Evolutionary conservation across 2,797 vertebrate species (phyloP), one percentile per base, ranked within the genome.

Genomic region (Dipus sagitta): DNA sequence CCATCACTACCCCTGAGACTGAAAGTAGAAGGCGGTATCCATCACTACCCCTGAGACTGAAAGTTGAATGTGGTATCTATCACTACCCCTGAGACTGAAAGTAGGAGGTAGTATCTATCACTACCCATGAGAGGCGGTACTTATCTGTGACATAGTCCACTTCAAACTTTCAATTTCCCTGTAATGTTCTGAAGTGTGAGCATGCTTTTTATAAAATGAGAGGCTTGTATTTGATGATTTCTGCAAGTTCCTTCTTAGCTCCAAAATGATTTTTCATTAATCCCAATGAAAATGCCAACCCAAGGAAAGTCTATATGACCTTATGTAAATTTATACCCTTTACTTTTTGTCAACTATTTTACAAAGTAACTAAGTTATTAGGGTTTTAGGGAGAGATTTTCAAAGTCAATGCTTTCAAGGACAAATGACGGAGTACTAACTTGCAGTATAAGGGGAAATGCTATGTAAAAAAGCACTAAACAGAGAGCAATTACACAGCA

Each of bases 151-250:
- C 82, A 85, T 38, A 93, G 79, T 95, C 47, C 47, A n/a, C 30
- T 96, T 95, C 96, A 58, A 91, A 94, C 92, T 97, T 90, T 93
- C 47, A 47, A 90, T 96, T 97, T 94, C 96, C 96, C 81, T 92
- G 94, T 91, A 89, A 97, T 62, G 70, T 9, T 62, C 60, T 38
- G 0, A 28, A 94, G 86, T 94, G n/a, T 94, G 90, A 96, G 91
- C 52, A 86, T 80, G 38, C 47, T 23, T 80, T 95, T 92, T 83
- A 70, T 91, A 77, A 88, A 94, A 93, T 77, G 58, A 92, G 15
- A 3, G 3, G 32, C 13, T 81, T 91, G 3, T 58, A 76, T 84
- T 71, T 86, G 89, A 96, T 85, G 47, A 94, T 80, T 71, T 91
- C 93, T 78, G 28, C 85, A 90, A 92, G 93, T 85, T 75, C 28